These are phyloP conservation scores for Limnodromus scolopaceus DNA, from an alignment of 2,797 vertebrate genomes.

Conservation along the genomic window DNA sequence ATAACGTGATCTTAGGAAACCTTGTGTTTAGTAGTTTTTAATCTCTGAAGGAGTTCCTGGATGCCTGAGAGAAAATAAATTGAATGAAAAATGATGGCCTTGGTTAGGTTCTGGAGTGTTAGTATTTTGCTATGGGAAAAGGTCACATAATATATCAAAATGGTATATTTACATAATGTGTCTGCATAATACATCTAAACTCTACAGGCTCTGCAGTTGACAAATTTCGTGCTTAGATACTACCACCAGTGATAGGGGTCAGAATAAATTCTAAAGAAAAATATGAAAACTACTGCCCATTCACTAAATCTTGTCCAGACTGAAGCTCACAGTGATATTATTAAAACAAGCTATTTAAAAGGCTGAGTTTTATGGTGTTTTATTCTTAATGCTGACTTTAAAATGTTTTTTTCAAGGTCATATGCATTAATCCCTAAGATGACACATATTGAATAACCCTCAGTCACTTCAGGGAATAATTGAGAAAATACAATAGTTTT, in stretches of 20 bases:
- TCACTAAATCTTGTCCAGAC: background rate
- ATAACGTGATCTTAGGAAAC: background rate
- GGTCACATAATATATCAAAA: slow-evolving; percentile 47
- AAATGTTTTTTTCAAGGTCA: background rate
- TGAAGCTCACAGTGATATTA: background rate
- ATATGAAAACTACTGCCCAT: background rate
- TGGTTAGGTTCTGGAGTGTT: slow-evolving; percentile 9
- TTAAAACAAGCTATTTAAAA: background rate
- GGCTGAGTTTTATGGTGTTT: background rate
- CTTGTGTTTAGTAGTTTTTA: background rate
- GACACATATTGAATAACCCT: background rate
- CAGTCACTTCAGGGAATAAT: background rate
- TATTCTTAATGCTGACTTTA: background rate
- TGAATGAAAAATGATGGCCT: slow-evolving; percentile 10
- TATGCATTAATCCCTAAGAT: background rate
- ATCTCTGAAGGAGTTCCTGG: background rate
- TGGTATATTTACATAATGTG: slow-evolving; percentile 46
- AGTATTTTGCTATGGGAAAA: slow-evolving; percentile 45
- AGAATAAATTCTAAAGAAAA: slow-evolving; percentile 1
- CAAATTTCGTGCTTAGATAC: background rate
- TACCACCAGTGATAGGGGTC: background rate
- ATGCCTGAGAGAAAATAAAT: slow-evolving; percentile 16
- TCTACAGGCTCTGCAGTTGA: background rate
- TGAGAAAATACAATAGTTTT: background rate
- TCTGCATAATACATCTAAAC: slow-evolving; percentile 3